phyloP scores from a whole-genome alignment of 2,888 invertebrate species.

The Eucera pruinosa region DNA sequence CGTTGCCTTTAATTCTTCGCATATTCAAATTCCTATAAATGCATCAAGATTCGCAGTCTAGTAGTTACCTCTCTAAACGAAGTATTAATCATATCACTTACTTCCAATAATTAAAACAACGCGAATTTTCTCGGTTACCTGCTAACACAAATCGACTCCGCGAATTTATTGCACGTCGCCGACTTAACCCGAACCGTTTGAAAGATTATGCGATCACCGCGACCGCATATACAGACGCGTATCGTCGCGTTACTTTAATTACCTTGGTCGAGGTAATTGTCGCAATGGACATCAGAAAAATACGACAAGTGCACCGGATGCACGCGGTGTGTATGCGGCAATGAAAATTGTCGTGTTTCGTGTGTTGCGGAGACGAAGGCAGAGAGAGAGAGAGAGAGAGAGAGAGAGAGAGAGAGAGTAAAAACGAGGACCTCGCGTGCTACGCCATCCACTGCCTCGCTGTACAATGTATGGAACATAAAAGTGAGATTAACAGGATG shows the following conservation, averaged over 20 bases:
- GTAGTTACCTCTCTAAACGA: no score
- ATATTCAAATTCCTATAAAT: no score
- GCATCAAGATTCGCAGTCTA: no score
- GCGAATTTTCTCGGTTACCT: no score
- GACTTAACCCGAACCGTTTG: not conserved
- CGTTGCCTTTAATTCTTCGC: no score
- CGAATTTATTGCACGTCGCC: constrained; percentile 8
- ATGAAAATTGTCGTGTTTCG: constrained; percentile 63
- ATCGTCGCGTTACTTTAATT: constrained; percentile 52
- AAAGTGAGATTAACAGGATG: constrained; percentile 81
- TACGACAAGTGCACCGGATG: constrained; percentile 52
- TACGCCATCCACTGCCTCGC: constrained; percentile 31
- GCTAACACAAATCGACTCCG: not conserved
- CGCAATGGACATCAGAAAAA: constrained; percentile 26
- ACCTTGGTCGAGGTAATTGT: constrained; percentile 20
- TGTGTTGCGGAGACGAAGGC: no score
- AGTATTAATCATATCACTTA: no score
- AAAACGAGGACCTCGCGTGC: constrained; percentile 65
- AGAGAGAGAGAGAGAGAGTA: constrained; percentile 41
- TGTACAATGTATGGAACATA: constrained; percentile 66
- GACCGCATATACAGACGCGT: no score
- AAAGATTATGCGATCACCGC: not conserved
- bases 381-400: constrained; percentile 39
- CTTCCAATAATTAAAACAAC: no score
- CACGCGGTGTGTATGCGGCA: constrained; percentile 36